These are phyloP conservation scores for Caenorhabditis drosophilae DNA, from an alignment of 2,888 invertebrate species.

Conservation along the genomic window DNA sequence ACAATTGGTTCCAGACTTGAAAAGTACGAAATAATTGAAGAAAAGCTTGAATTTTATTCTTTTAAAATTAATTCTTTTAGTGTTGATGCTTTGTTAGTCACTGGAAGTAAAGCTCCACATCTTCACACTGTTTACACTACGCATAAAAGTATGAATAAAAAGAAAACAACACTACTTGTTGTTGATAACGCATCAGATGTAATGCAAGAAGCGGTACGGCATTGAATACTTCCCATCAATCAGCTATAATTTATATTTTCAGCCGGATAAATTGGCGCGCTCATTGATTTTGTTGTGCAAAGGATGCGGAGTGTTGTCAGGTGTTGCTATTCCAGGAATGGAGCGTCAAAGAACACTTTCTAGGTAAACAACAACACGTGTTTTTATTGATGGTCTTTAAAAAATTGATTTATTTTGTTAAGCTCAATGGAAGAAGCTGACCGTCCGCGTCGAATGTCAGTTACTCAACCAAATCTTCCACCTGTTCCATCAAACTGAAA, in stretches of 20 bases:
- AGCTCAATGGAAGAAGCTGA: constrained; percentile 70
- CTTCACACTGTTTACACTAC: constrained; percentile 80
- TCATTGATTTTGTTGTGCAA: constrained; percentile 86
- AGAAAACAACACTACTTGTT: constrained; percentile 83
- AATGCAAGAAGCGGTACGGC: constrained; percentile 81
- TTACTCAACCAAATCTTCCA: constrained; percentile 49
- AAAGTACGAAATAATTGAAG: too few species aligned
- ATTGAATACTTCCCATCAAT: not conserved
- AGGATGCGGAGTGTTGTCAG: constrained; percentile 77
- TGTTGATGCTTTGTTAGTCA: constrained; percentile 81
- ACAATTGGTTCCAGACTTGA: constrained; percentile 67
- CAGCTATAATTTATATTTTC: constrained; percentile 39
- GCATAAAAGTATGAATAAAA: constrained; percentile 81
- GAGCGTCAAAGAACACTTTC: constrained; percentile 66
- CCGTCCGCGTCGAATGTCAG: constrained; percentile 65
- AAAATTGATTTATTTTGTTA: constrained; percentile 20
- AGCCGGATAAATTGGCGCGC: constrained; percentile 87
- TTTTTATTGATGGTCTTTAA: not conserved
- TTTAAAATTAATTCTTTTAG: constrained; percentile 47
- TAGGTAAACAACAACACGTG: constrained; percentile 36
- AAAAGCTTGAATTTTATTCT: too few species aligned
- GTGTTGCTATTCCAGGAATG: constrained; percentile 68
- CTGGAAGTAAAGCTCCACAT: constrained; percentile 81
- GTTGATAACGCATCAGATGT: constrained; percentile 87
- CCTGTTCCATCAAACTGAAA: constrained; percentile 45